A percentile compares a stretch with the other conserved stretches of the same genome.
These are phyloP conservation scores for Pseudorectes ferrugineus DNA, from an alignment of 2,113 vertebrate species.

Conservation along the genomic window DNA sequence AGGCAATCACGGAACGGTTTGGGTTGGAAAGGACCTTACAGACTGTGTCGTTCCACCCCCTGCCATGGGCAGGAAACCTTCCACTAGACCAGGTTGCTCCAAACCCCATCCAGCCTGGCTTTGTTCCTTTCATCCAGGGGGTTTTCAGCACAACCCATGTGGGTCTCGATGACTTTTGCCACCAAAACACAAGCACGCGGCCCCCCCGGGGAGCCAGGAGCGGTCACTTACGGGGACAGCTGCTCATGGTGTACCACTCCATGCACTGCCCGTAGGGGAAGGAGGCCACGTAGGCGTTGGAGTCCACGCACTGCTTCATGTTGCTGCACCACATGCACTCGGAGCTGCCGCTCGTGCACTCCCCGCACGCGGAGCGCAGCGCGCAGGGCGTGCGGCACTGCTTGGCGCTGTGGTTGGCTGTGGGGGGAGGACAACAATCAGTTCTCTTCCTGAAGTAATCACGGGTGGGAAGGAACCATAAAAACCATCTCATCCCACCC, in stretches of 20 bases:
- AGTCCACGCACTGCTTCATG: slow-evolving; percentile 98
- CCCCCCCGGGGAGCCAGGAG: accelerated
- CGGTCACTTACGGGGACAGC: slow-evolving; percentile 85
- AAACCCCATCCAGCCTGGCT: neutral
- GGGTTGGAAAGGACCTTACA: neutral
- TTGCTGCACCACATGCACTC: slow-evolving; percentile 99
- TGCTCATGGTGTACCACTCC: slow-evolving; percentile 98
- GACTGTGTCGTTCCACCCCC: accelerated
- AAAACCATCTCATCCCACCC: accelerated
- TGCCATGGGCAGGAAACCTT: too few relatives aligned
- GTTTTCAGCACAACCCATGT: accelerated
- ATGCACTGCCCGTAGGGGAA: slow-evolving; percentile 98
- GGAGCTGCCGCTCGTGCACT: slow-evolving; percentile 93
- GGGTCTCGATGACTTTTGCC: accelerated
- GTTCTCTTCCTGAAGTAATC: neutral
- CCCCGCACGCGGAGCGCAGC: slow-evolving; percentile 81
- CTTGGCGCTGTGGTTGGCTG: slow-evolving; percentile 97
- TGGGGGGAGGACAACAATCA: accelerated
- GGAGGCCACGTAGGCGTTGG: slow-evolving; percentile 97
- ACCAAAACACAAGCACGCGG: accelerated
- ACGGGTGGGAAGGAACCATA: accelerated
- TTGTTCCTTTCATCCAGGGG: accelerated
- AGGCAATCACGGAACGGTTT: too few relatives aligned
- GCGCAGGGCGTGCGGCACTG: slow-evolving; percentile 93
- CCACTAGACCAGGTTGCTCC: neutral